Conservation (phyloP, 2,113 vertebrate species). For the Thermophis baileyi region DNA sequence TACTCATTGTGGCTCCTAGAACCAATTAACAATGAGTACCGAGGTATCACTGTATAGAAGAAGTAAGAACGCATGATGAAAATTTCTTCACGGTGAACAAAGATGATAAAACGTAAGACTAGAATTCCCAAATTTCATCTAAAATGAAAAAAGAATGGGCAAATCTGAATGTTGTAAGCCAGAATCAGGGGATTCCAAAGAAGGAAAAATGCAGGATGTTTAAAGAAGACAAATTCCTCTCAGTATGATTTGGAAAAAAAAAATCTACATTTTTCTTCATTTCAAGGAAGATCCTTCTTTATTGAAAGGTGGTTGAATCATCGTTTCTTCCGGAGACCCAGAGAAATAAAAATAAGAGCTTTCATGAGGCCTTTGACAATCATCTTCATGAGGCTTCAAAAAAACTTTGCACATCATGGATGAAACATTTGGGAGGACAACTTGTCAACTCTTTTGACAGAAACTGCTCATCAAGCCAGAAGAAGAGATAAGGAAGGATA, state of each 20-base stretch:
- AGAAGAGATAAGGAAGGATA: slow-evolving; percentile 43
- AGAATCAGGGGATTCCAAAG: not conserved
- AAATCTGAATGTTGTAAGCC: not conserved
- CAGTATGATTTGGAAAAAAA: not conserved
- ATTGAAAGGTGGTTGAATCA: slow-evolving; percentile 16
- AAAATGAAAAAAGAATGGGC: not conserved
- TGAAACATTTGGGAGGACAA: slow-evolving; percentile 53
- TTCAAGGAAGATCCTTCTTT: slow-evolving; percentile 13
- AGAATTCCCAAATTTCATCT: not conserved
- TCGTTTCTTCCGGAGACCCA: slow-evolving; percentile 11
- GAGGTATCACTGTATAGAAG: not conserved
- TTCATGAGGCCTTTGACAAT: slow-evolving; percentile 8
- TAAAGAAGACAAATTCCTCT: not conserved
- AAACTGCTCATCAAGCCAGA: slow-evolving; percentile 53
- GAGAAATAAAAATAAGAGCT: slow-evolving; percentile 4
- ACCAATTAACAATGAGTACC: too few relatives aligned
- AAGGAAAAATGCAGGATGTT: not conserved
- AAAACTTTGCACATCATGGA: slow-evolving; percentile 23
- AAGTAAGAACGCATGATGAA: not conserved
- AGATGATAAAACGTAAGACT: too few relatives aligned
- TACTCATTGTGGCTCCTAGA: too few relatives aligned
- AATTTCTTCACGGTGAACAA: not conserved
- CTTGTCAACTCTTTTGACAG: slow-evolving; percentile 38
- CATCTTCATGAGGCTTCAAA: slow-evolving; percentile 23
- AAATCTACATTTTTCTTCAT: slow-evolving; percentile 1